Evolutionary conservation across 2,888 invertebrate species (phyloP), one percentile per base, ranked within the genome.

Genomic region (Mythimna impura): DNA sequence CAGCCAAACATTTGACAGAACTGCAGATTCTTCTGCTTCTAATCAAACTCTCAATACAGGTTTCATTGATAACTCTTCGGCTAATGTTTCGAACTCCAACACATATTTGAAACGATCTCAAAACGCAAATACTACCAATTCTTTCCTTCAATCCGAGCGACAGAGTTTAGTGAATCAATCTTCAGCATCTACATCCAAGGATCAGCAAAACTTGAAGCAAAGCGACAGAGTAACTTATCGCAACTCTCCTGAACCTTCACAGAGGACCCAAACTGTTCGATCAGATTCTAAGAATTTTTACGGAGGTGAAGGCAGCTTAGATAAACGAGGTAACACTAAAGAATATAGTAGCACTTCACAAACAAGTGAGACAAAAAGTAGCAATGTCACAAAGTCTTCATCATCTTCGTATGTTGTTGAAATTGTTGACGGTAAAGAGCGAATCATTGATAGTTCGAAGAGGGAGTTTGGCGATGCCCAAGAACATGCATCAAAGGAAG

Each of bases 381-480:
- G 97, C 76, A 96, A 96, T 73, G 93, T 96, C 7, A 94, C 96
- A 65, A 97, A 97, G 89, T 97, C 97, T 50, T 96, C 97, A 54
- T 97, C 97, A 2, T 97, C 97, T 25, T 97, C 97, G 22, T 97
- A 97, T 86, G 97, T 97, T 47, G 96, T 97, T 63, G 97, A 97
- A 93, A 96, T 97, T 80, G 96, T 97, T 34, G 97, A 97, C 86
- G 97, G 97, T 2, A 97, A 97, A 89, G 97, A 97, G 91, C 93
- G 97, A 55, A 95, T 97, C 58, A 92, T 97, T 60, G 97, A 97
- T 78, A 96, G 96, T 83, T 96, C 97, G 68, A 96, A 96, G 65
- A 96, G 97, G 84, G 97, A 97, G 90, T 96, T 97, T 91, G 97
- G 97, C 63, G 96, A 96, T 87, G 95, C 93, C 61, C 86, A 96